phyloP scores from a whole-genome alignment of 2,888 invertebrate species.

The Macrophya annulata region DNA sequence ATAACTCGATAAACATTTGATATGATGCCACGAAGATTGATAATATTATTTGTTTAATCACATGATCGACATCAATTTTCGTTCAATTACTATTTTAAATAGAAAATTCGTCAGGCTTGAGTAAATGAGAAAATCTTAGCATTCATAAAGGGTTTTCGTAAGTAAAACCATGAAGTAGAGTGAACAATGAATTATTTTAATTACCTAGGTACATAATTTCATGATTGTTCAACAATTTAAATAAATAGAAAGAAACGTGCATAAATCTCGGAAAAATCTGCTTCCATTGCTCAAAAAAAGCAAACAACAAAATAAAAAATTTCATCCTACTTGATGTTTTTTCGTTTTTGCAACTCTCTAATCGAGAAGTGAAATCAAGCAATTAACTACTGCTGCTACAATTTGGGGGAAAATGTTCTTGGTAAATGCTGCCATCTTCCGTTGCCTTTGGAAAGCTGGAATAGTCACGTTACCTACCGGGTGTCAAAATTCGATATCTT shows the following conservation, averaged over 20 bases:
- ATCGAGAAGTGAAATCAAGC: background rate
- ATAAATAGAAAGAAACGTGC: background rate
- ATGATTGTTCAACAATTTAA: background rate
- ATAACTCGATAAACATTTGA: background rate
- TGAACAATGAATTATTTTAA: conserved; percentile 2
- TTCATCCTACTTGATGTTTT: background rate
- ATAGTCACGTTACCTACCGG: conserved; percentile 19
- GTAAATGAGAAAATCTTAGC: too few species aligned
- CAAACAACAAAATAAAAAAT: too few species aligned
- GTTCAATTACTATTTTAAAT: background rate
- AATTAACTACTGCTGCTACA: conserved; percentile 3
- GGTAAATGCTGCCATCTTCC: conserved; percentile 43
- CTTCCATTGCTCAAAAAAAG: background rate
- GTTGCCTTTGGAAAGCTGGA: conserved; percentile 15
- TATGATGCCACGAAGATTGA: background rate
- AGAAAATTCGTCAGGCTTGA: too few species aligned
- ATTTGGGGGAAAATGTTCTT: conserved; percentile 1
- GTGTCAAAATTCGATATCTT: background rate
- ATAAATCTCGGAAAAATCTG: background rate
- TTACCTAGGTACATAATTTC: background rate
- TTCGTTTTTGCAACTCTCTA: background rate
- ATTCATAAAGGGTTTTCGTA: too few species aligned
- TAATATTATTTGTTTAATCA: background rate
- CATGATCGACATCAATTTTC: background rate
- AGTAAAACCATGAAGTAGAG: background rate